Conservation (phyloP, 1,140 invertebrate species). For the Whitmania pigra region DNA sequence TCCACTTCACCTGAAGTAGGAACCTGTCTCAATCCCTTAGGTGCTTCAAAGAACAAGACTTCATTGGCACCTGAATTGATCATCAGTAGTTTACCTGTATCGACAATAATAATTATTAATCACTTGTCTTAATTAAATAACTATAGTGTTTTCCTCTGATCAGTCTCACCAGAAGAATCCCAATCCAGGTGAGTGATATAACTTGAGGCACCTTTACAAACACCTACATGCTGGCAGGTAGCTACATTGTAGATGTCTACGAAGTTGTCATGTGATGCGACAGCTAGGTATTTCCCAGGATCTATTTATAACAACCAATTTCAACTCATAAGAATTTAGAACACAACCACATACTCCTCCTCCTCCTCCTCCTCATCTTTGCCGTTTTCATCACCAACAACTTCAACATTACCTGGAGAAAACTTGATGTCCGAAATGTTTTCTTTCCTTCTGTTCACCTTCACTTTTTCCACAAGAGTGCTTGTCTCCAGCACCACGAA, state of each 20-base stretch:
- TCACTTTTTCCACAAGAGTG: conserved; percentile 36
- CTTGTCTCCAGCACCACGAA: conserved; percentile 39
- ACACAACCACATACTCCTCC: too few species aligned
- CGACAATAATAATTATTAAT: neutral
- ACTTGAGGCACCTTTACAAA: conserved; percentile 42
- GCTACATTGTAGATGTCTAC: conserved; percentile 43
- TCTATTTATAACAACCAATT: conserved; percentile 28
- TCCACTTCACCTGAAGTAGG: conserved; percentile 37
- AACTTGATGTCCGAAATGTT: conserved; percentile 43
- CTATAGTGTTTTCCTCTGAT: neutral
- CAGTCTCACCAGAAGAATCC: conserved; percentile 35
- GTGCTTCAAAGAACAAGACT: conserved; percentile 42
- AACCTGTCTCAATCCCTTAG: conserved; percentile 37
- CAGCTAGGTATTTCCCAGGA: conserved; percentile 41
- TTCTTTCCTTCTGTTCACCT: conserved; percentile 40
- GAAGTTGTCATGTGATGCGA: conserved; percentile 45
- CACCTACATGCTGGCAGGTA: conserved; percentile 40
- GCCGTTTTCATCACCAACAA: neutral
- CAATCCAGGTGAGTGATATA: conserved; percentile 44
- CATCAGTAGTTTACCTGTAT: conserved; percentile 40
- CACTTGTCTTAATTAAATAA: neutral
- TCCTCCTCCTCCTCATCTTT: neutral
- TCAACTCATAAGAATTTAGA: too few species aligned
- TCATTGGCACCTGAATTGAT: conserved; percentile 42
- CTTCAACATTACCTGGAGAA: conserved; percentile 35